A percentile compares a stretch with the other conserved stretches of the same genome.
These are phyloP conservation scores for Drosophila dunni DNA, from an alignment of 1,140 invertebrate species.

Conservation along the genomic window DNA sequence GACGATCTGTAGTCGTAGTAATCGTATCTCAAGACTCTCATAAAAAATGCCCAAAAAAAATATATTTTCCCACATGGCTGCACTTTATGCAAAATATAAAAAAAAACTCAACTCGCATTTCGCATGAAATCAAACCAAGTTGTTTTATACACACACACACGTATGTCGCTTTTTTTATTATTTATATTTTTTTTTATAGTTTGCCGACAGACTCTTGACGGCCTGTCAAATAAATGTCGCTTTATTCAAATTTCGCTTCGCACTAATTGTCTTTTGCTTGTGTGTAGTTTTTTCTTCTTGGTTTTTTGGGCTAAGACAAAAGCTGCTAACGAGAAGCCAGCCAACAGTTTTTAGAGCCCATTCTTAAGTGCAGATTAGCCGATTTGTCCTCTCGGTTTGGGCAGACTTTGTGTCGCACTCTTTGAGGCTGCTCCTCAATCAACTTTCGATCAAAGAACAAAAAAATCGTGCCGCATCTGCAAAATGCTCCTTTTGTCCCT, in stretches of 20 bases:
- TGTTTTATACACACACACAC: constrained; percentile 21
- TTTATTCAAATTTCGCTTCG: constrained; percentile 83
- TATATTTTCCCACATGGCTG: constrained; percentile 79
- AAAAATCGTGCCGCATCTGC: constrained; percentile 57
- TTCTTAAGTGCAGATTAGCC: constrained; percentile 73
- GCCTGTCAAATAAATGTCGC: constrained; percentile 83
- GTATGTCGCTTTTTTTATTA: constrained; percentile 6
- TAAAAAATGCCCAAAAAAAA: constrained; percentile 44
- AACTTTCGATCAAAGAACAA: constrained; percentile 69
- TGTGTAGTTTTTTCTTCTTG: constrained; percentile 1
- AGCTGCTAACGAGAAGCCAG: constrained; percentile 61
- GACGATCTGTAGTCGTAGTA: constrained; percentile 15
- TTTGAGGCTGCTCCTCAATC: constrained; percentile 60
- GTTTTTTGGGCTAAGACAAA: constrained; percentile 22
- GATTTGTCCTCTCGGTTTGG: constrained; percentile 40
- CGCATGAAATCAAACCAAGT: constrained; percentile 71
- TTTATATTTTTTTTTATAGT: constrained; percentile 67
- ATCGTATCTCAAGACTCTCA: constrained; percentile 23
- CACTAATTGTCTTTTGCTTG: constrained; percentile 69
- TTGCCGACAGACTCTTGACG: constrained; percentile 81
- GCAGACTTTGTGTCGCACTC: constrained; percentile 77
- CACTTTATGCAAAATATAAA: constrained; percentile 73
- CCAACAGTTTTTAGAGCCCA: constrained; percentile 6
- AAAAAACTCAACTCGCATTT: constrained; percentile 50
- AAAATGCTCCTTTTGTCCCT: constrained; percentile 65